Percentiles rank a stretch among this genome's conserved stretches.
Evolutionary conservation across 53 echinoderm and acorn worm species (phyloP).

Genomic region (Henricia sp.): DNA sequence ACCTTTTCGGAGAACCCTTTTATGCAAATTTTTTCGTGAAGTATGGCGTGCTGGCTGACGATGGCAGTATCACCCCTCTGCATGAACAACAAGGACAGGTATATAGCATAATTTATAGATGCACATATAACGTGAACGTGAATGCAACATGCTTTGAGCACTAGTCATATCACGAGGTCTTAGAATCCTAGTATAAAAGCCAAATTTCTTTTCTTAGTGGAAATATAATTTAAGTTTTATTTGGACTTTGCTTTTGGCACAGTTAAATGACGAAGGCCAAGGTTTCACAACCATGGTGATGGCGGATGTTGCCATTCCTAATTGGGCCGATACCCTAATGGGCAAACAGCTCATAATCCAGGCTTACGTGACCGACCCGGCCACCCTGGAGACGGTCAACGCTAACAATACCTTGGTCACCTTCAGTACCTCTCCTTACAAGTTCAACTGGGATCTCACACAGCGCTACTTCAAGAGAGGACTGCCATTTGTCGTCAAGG

Average conservation of each 20-base stretch:
- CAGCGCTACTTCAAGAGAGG: conserved; percentile 79
- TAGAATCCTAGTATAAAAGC: not conserved
- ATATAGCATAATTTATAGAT: too few species aligned
- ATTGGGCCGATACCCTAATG: conserved; percentile 70
- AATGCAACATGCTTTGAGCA: not conserved
- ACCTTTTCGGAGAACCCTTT: conserved; percentile 82
- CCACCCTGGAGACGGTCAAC: conserved; percentile 68
- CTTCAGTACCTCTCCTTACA: conserved; percentile 77
- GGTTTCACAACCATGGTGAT: conserved; percentile 26
- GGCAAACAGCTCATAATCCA: conserved; percentile 76
- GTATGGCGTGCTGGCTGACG: conserved; percentile 36
- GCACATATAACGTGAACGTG: not conserved
- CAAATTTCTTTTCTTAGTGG: not conserved
- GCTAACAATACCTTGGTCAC: conserved; percentile 64
- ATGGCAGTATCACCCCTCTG: conserved; percentile 32
- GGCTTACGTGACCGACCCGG: conserved; percentile 73
- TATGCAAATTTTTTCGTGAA: conserved; percentile 57
- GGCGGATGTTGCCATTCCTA: not conserved
- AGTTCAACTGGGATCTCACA: conserved; percentile 70
- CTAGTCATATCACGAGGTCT: not conserved
- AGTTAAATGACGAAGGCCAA: conserved; percentile 40
- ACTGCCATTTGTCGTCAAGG: conserved; percentile 85
- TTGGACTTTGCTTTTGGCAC: not conserved
- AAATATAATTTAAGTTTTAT: not conserved
- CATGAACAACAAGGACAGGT: conserved; percentile 10